A percentile compares a stretch with the other conserved stretches of the same genome.
These are phyloP conservation scores for Nomada flava DNA, from an alignment of 2,888 invertebrate species.

Conservation along the genomic window DNA sequence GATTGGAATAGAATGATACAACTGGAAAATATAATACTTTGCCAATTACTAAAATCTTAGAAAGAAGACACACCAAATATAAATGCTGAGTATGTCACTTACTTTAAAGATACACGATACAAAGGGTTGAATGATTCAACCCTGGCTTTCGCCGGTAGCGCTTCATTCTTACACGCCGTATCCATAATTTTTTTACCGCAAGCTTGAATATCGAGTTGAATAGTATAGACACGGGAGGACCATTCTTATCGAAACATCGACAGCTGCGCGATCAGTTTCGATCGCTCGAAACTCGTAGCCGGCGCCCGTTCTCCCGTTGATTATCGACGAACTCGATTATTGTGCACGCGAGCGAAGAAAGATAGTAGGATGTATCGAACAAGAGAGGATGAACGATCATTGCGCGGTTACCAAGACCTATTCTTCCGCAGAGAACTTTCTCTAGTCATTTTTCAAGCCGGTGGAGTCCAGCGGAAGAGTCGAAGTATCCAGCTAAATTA, in stretches of 20 bases:
- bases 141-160: no score
- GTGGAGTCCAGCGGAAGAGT: slow-evolving; percentile 25
- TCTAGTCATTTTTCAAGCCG: slow-evolving; percentile 65
- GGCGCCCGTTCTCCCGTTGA: slow-evolving; percentile 46
- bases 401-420: slow-evolving; percentile 34
- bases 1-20: no score
- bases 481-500: slow-evolving; percentile 62
- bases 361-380: slow-evolving; percentile 60
- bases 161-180: neutral
- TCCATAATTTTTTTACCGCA: neutral
- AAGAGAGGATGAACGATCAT: slow-evolving; percentile 66
- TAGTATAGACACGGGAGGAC: neutral
- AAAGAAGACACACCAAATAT: no score
- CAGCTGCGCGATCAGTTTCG: slow-evolving; percentile 40
- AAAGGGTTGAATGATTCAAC: no score
- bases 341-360: slow-evolving; percentile 57
- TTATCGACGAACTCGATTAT: slow-evolving; percentile 63
- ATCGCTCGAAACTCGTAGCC: slow-evolving; percentile 28
- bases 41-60: no score
- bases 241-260: slow-evolving; percentile 16
- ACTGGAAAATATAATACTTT: no score
- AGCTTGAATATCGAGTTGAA: slow-evolving; percentile 8
- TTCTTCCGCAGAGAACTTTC: slow-evolving; percentile 54
- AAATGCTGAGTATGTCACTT: no score
- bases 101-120: no score